Evolutionary conservation across 1,140 invertebrate species (phyloP), one percentile per base, ranked within the genome.

Genomic region (Brachionus angularis): DNA sequence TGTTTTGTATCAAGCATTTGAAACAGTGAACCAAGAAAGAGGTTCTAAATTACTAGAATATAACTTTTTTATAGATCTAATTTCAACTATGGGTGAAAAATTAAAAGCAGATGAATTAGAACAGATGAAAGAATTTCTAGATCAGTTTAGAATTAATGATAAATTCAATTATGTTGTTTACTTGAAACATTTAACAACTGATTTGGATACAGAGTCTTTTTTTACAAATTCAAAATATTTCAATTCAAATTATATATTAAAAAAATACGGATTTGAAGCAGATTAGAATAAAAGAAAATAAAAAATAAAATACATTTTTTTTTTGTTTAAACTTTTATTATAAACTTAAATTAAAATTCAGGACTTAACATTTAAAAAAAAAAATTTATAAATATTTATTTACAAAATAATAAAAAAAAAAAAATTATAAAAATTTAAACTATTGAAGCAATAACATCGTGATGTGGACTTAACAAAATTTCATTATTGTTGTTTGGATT

Each of bases 321-420:
- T 55, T 55, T 55, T 16, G 21, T 33, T 55, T 16, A 55, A 55
- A 55, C 14, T 14, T 42, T 58, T 33, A 7, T 42, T 42, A 14
- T 3, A 7, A 42, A 14, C 16, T 7, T 14, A 42, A 42, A 42
- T 7, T 14, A 7, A 42, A 42, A 42, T 14, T 3, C 10, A 58
- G 36, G 34, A 58, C 53, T 58, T 58, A 16, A 58, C 53, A 58
- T 23, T 39, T 58, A 58, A 25, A 23, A 23, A 58, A 39, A 58
- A 23, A 36, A 58, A 58, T n/a, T n/a, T n/a, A n/a, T n/a, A 58
- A 39, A 58, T 58, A 58, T 23, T 39, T 58, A 58, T 58, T 12
- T 58, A 58, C 29, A 55, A 55, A 29, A 58, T 39, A 58, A 25
- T n/a, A 23, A 39, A 42, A 27, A 39, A 39, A n/a, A 39, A 58